Evolutionary conservation across 1,140 invertebrate genomes (phyloP).

Genomic region (Anadara kagoshimensis): DNA sequence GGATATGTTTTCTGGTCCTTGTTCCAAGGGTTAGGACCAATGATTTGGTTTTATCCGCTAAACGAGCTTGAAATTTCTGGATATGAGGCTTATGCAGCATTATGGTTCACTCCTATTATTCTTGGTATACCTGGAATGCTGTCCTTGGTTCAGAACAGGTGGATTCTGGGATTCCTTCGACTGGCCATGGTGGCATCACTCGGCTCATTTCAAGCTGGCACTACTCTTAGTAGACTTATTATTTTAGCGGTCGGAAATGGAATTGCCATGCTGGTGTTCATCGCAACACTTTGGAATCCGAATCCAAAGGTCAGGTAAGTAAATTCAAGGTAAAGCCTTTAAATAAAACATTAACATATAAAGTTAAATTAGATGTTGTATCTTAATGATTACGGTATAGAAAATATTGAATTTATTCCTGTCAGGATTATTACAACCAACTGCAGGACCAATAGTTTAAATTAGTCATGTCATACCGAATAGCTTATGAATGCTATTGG

Average conservation of each 20-base stretch:
- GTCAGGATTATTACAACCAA: neutral
- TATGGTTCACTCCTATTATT: slow-evolving; percentile 68
- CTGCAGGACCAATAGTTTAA: too few species aligned
- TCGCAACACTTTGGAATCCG: slow-evolving; percentile 63
- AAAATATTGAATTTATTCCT: too few species aligned
- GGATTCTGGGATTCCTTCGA: slow-evolving; percentile 58
- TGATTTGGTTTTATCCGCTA: slow-evolving; percentile 75
- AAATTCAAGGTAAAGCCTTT: too few species aligned
- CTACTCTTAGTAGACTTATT: slow-evolving; percentile 63
- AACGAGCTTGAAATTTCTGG: slow-evolving; percentile 74
- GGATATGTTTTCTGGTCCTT: slow-evolving; percentile 73
- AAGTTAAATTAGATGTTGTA: neutral
- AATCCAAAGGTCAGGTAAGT: slow-evolving; percentile 56
- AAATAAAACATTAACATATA: neutral
- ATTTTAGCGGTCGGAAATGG: slow-evolving; percentile 65
- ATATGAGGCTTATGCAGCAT: slow-evolving; percentile 70
- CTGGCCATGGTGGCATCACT: slow-evolving; percentile 55
- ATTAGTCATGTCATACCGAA: too few species aligned
- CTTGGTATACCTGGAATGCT: slow-evolving; percentile 53
- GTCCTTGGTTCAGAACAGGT: slow-evolving; percentile 53
- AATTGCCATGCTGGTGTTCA: slow-evolving; percentile 62
- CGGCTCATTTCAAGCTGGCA: slow-evolving; percentile 68
- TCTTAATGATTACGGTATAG: neutral
- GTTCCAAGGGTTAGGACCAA: slow-evolving; percentile 71
- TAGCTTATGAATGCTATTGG: too few species aligned